Evolutionary conservation across 1,140 invertebrate genomes (phyloP).

Genomic region (Hydropsyche tenuis): DNA sequence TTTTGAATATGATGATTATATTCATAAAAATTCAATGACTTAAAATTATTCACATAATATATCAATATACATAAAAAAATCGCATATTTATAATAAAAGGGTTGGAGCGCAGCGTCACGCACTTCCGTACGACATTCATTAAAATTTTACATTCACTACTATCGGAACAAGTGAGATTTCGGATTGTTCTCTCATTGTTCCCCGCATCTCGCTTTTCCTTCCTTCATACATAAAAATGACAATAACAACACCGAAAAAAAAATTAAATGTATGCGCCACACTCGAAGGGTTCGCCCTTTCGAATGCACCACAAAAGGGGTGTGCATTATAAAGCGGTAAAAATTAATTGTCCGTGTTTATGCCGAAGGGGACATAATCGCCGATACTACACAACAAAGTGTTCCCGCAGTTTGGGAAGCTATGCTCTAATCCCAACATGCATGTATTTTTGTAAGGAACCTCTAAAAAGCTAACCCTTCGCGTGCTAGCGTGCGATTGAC

Average conservation of each 20-base stretch:
- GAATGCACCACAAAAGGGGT: constrained; percentile 27
- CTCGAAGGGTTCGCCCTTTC: constrained; percentile 7
- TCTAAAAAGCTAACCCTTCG: not conserved
- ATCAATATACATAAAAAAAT: too few relatives aligned
- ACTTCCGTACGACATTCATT: not conserved
- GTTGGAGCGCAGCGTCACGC: not conserved
- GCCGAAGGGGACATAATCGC: not conserved
- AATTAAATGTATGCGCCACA: not conserved
- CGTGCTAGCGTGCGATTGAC: constrained; percentile 3
- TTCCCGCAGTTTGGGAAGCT: too few relatives aligned
- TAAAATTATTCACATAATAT: too few relatives aligned
- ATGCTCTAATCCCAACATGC: not conserved
- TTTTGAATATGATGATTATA: too few relatives aligned
- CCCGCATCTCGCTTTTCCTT: not conserved
- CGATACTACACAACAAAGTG: not conserved
- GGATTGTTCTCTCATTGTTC: constrained; percentile 3
- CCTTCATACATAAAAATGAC: not conserved
- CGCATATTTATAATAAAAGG: too few relatives aligned
- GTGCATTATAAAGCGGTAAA: constrained; percentile 38
- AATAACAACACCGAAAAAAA: not conserved
- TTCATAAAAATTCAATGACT: too few relatives aligned
- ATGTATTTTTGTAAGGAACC: constrained; percentile 10
- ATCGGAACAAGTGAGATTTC: not conserved
- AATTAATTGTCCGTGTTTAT: constrained; percentile 35
- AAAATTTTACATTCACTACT: too few relatives aligned